Evolutionary conservation across 2,888 invertebrate genomes (phyloP).

Genomic region (Drosophila subsilvestris): DNA sequence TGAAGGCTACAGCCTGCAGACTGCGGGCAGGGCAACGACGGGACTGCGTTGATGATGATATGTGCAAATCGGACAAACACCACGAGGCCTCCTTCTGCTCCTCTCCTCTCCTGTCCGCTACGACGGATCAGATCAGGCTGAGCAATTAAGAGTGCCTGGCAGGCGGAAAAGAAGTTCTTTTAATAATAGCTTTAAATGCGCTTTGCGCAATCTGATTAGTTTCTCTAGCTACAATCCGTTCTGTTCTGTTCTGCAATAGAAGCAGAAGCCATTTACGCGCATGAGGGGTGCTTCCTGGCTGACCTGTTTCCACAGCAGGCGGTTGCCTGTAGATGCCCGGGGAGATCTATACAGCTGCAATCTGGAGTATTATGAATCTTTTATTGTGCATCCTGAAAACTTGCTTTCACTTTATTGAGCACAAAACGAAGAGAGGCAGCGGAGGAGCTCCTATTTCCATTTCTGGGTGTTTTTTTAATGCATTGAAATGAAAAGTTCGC

Average conservation of each 20-base stretch:
- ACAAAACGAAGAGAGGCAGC: background rate
- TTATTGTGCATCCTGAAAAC: conserved; percentile 12
- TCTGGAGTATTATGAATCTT: background rate
- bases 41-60: conserved; percentile 61
- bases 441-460: background rate
- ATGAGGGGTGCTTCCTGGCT: conserved; percentile 35
- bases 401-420: conserved; percentile 58
- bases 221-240: conserved; percentile 2
- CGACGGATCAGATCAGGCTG: conserved; percentile 21
- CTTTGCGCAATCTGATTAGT: conserved; percentile 62
- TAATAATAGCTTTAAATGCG: conserved; percentile 68
- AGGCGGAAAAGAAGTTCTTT: conserved; percentile 54
- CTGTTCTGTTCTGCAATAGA: conserved; percentile 42
- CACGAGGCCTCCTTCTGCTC: conserved; percentile 9
- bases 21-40: conserved; percentile 16
- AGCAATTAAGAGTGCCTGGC: conserved; percentile 60
- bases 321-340: no score
- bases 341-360: background rate
- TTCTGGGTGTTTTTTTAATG: conserved; percentile 4
- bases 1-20: conserved; percentile 1
- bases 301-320: conserved; percentile 29
- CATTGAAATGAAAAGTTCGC: conserved; percentile 61
- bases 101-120: background rate
- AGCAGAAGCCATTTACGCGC: conserved; percentile 27
- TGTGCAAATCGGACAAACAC: conserved; percentile 47